Evolutionary conservation across 1,140 invertebrate genomes (phyloP).

Genomic region (Trichonephila inaurata): DNA sequence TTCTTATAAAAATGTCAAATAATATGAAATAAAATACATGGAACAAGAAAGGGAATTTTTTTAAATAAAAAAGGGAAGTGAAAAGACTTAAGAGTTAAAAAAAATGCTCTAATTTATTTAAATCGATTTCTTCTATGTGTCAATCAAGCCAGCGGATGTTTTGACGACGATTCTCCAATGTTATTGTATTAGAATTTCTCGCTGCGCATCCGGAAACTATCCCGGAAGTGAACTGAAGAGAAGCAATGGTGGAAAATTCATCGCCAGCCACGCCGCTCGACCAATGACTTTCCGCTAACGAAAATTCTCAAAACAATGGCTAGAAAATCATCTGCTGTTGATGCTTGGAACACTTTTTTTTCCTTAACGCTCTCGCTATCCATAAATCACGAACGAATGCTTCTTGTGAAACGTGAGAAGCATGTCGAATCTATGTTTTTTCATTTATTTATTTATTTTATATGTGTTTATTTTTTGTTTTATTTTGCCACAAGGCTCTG

Average conservation of each 20-base stretch:
- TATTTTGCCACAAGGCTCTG: conserved; percentile 17
- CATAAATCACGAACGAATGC: conserved; percentile 40
- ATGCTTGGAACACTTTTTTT: neutral
- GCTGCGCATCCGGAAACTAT: neutral
- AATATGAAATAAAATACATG: too few relatives aligned
- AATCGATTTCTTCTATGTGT: neutral
- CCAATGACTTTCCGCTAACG: conserved; percentile 21
- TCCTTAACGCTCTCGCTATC: neutral
- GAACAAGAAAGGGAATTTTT: too few relatives aligned
- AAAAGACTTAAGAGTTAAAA: too few relatives aligned
- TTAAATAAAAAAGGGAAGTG: too few relatives aligned
- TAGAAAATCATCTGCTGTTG: neutral
- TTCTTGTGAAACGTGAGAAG: conserved; percentile 49
- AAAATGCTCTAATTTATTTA: too few relatives aligned
- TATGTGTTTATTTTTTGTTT: neutral
- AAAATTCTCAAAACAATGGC: conserved; percentile 14
- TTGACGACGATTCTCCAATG: neutral
- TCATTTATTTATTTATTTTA: neutral
- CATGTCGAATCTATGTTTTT: neutral
- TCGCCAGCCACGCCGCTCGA: neutral
- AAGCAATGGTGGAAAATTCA: neutral
- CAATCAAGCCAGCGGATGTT: conserved; percentile 13
- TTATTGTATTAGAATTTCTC: neutral
- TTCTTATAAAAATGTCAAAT: too few relatives aligned
- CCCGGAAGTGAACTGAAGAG: neutral